Evolutionary conservation across 2,888 invertebrate genomes (phyloP).

Genomic region (Mimachlamys varia): DNA sequence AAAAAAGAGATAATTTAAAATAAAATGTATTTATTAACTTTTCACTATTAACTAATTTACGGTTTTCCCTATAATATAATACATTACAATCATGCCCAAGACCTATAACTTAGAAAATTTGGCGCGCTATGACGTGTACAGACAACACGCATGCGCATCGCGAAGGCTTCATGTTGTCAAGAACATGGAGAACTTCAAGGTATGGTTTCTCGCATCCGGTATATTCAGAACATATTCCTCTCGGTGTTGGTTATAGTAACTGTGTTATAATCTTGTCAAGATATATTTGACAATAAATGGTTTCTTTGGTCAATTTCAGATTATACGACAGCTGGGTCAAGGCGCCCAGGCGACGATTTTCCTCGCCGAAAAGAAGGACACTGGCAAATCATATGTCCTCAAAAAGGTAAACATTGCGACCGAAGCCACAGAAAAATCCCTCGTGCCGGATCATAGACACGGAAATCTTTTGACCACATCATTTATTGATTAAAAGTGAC

Average conservation of each 20-base stretch:
- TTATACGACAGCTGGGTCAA: conserved; percentile 74
- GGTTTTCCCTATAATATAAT: too few species aligned
- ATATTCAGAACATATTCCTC: not conserved
- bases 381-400: conserved; percentile 70
- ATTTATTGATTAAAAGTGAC: too few species aligned
- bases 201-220: conserved; percentile 47
- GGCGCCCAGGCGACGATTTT: conserved; percentile 76
- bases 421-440: not conserved
- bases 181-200: conserved; percentile 73
- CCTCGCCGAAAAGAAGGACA: conserved; percentile 68
- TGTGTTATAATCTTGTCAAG: not conserved
- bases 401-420: conserved; percentile 70
- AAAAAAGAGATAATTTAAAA: too few species aligned
- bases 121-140: conserved; percentile 9
- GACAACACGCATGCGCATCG: conserved; percentile 65
- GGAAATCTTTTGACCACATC: too few species aligned
- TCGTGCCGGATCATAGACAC: not conserved
- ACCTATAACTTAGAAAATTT: not conserved
- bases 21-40: too few species aligned
- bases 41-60: too few species aligned
- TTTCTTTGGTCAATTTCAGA: conserved; percentile 62
- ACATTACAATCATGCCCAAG: too few species aligned
- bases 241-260: not conserved
- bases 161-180: conserved; percentile 74
- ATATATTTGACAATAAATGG: not conserved